Percentiles rank a stretch among this genome's conserved stretches.
phyloP scores from a whole-genome alignment of 2,113 vertebrate species.

The Hylia prasina region DNA sequence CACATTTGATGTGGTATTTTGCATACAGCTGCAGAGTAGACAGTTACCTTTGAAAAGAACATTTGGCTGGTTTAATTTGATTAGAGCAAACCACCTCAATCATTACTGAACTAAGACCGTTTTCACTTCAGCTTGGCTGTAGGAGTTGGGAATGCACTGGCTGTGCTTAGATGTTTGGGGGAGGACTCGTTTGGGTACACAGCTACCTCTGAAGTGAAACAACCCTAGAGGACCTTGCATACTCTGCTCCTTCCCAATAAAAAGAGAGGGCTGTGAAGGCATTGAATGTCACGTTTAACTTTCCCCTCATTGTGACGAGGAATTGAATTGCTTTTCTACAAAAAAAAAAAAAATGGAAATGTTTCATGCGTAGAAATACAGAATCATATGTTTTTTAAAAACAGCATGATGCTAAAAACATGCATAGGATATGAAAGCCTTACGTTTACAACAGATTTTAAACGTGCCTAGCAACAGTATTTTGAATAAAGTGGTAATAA shows the following conservation, averaged over 20 bases:
- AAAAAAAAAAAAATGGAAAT: not conserved
- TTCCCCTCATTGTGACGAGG: not conserved
- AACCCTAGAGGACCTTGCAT: constrained; percentile 23
- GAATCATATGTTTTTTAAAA: not conserved
- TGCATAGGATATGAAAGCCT: not conserved
- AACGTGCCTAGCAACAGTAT: not conserved
- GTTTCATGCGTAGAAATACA: not conserved
- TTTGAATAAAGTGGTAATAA: not conserved
- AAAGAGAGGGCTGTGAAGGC: not conserved
- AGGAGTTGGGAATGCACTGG: constrained; percentile 80
- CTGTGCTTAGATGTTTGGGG: constrained; percentile 68
- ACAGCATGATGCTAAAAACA: not conserved
- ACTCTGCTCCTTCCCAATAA: not conserved
- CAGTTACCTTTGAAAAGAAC: constrained; percentile 86
- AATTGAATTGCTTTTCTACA: not conserved
- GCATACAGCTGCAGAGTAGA: constrained; percentile 87
- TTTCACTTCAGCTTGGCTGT: constrained; percentile 85
- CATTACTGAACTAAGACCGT: constrained; percentile 80
- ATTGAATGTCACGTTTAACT: not conserved
- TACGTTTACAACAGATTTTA: not conserved
- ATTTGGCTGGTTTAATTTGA: constrained; percentile 83
- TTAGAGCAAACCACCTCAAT: constrained; percentile 85
- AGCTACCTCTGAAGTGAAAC: constrained; percentile 42
- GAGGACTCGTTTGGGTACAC: constrained; percentile 52
- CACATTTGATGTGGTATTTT: constrained; percentile 83